phyloP scores from a whole-genome alignment of 2,113 vertebrate species.

The Tricholaema leucomelas region DNA sequence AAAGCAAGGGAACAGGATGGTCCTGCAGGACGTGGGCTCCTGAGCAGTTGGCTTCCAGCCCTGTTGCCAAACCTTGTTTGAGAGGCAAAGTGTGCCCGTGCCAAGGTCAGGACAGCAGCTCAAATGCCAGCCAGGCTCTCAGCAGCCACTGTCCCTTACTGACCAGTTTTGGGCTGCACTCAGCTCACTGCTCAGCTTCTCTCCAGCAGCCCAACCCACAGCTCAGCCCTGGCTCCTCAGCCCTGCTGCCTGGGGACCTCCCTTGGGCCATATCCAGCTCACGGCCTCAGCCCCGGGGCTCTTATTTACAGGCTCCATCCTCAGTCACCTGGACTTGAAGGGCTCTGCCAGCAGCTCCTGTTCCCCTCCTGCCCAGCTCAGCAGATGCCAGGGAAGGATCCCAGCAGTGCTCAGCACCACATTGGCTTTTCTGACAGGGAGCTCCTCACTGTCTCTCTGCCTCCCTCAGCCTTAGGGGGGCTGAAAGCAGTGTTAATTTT shows the following conservation, averaged over 20 bases:
- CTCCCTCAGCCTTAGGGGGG: neutral
- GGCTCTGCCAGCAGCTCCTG: neutral
- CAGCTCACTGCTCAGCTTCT: neutral
- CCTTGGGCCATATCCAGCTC: neutral
- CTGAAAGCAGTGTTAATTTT: neutral
- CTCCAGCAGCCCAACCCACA: neutral
- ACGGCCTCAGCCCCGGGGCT: neutral
- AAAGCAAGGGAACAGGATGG: neutral
- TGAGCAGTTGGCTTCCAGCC: neutral
- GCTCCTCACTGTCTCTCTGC: neutral
- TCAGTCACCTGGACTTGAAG: accelerated
- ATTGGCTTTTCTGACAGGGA: neutral
- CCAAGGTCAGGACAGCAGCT: neutral
- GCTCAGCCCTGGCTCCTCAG: neutral
- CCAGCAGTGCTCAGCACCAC: neutral
- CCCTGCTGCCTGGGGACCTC: neutral
- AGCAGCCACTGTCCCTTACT: neutral
- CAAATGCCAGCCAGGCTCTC: neutral
- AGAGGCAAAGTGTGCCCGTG: neutral
- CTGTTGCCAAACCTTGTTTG: neutral
- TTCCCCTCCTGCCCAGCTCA: neutral
- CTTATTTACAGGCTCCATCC: neutral
- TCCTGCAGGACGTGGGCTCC: neutral
- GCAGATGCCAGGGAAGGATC: neutral
- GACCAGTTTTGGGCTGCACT: neutral